Conservation (phyloP, 1,140 invertebrate species). For the Himalopsyche phryganea region DNA sequence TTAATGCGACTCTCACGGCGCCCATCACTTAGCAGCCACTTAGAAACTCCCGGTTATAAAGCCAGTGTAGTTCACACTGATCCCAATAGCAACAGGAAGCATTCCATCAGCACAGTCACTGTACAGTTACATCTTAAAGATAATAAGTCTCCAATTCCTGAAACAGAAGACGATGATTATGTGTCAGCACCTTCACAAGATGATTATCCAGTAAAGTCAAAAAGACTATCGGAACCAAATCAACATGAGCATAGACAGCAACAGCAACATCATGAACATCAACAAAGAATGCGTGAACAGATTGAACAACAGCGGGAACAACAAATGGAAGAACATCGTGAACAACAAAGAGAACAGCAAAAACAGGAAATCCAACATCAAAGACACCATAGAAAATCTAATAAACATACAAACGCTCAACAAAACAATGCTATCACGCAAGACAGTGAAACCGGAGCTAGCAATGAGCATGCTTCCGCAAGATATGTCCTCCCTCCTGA, state of each 20-base stretch:
- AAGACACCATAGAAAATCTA: background rate
- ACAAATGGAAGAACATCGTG: background rate
- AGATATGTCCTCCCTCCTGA: conserved; percentile 50
- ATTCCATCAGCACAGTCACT: conserved; percentile 40
- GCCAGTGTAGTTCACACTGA: conserved; percentile 41
- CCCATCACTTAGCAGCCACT: conserved; percentile 33
- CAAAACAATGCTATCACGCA: conserved; percentile 23
- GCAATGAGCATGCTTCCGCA: conserved; percentile 47
- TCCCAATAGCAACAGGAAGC: conserved; percentile 34
- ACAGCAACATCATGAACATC: background rate
- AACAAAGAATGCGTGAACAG: background rate
- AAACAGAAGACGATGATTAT: conserved; percentile 38
- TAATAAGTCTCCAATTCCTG: conserved; percentile 19
- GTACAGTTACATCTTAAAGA: conserved; percentile 42
- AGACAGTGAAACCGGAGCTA: conserved; percentile 45
- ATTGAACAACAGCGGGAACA: no score
- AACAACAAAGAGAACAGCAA: background rate
- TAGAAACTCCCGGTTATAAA: conserved; percentile 40
- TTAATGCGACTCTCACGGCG: conserved; percentile 40
- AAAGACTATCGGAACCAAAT: background rate
- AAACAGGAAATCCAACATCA: background rate
- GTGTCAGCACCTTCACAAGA: conserved; percentile 36
- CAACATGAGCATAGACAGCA: background rate
- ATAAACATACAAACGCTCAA: background rate
- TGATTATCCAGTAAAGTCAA: background rate